Percentiles rank a stretch among this genome's conserved stretches.
These are phyloP conservation scores for Liolophura sinensis DNA, from an alignment of 1,140 invertebrate genomes.

Conservation along the genomic window DNA sequence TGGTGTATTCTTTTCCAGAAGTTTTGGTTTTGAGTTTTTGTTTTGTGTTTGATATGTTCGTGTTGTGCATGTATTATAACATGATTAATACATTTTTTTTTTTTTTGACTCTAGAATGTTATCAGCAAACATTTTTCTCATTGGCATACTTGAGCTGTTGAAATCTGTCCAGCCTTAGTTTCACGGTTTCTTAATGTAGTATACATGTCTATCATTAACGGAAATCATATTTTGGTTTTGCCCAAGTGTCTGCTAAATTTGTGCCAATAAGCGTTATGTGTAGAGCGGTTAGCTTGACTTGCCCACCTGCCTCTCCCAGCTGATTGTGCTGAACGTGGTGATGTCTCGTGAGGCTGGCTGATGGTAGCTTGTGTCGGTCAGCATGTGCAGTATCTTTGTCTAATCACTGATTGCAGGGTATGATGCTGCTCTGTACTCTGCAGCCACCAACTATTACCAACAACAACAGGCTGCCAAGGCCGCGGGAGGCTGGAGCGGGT, in stretches of 20 bases:
- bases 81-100: no score
- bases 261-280: not conserved
- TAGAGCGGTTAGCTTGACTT: not conserved
- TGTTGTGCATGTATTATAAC: no score
- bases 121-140: no score
- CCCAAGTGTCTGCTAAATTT: not conserved
- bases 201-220: no score
- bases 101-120: no score
- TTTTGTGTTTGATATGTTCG: no score
- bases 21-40: no score
- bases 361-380: not conserved
- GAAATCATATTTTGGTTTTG: no score
- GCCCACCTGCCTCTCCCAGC: not conserved
- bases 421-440: slow-evolving; percentile 90
- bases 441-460: slow-evolving; percentile 88
- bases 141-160: no score
- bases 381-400: not conserved
- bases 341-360: not conserved
- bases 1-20: no score
- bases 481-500: slow-evolving; percentile 67
- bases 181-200: no score
- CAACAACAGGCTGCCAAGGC: slow-evolving; percentile 66
- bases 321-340: not conserved
- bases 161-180: no score
- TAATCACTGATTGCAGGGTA: slow-evolving; percentile 65